Conservation (phyloP, 2,113 vertebrate genomes). For the Leptodactylus fuscus region DNA sequence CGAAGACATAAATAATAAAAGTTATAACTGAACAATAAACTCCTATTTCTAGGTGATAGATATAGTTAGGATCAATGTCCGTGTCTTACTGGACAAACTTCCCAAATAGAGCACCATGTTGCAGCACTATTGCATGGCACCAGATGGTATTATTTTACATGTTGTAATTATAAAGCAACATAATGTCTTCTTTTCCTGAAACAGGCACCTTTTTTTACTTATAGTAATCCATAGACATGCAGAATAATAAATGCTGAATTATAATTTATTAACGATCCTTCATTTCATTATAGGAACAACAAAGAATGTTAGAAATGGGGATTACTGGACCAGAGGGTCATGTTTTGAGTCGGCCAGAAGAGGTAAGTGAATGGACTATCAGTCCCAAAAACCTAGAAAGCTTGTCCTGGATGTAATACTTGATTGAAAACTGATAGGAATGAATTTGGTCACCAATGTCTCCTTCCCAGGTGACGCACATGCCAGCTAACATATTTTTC, state of each 20-base stretch:
- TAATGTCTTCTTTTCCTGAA: background rate
- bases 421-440: no score
- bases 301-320: conserved; percentile 92
- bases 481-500: background rate
- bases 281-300: conserved; percentile 81
- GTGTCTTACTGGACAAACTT: background rate
- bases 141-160: background rate
- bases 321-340: conserved; percentile 95
- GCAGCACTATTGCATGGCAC: background rate
- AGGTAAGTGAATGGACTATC: conserved; percentile 75
- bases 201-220: background rate
- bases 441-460: no score
- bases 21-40: no score
- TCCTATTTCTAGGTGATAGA: no score
- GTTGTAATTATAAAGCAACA: background rate
- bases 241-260: background rate
- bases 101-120: background rate
- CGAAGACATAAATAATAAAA: no score
- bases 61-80: background rate
- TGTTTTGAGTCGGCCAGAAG: conserved; percentile 92
- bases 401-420: no score
- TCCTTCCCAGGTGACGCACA: no score
- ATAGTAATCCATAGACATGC: background rate
- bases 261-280: background rate
- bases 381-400: no score